Conservation (phyloP, 2,113 vertebrate genomes). For the Urocynchramus pylzowi region DNA sequence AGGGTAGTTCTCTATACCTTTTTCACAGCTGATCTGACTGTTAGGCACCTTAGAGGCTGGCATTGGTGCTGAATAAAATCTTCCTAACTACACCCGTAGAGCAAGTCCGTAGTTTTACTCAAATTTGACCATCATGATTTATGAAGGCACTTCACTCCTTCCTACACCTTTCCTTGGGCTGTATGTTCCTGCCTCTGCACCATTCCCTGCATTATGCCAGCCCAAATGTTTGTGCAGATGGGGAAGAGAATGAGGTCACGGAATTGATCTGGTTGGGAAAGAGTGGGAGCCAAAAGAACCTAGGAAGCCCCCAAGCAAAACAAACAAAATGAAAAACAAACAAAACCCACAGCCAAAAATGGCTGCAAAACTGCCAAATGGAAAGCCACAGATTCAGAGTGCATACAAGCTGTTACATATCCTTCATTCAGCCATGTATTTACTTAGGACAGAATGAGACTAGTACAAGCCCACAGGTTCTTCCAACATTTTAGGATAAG, state of each 20-base stretch:
- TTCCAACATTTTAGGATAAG: not conserved
- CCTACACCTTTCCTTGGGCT: not conserved
- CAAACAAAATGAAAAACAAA: slow-evolving; percentile 19
- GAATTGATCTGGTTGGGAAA: not conserved
- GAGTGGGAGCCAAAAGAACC: slow-evolving; percentile 28
- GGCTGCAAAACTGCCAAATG: slow-evolving; percentile 24
- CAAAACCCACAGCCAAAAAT: slow-evolving; percentile 4
- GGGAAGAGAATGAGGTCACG: not conserved
- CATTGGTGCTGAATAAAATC: not conserved
- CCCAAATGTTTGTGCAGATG: slow-evolving; percentile 50
- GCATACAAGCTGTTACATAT: not conserved
- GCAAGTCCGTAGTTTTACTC: not conserved
- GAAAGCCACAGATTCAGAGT: not conserved
- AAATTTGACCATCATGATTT: not conserved
- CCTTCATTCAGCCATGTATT: not conserved
- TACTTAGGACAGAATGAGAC: not conserved
- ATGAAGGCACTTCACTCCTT: not conserved
- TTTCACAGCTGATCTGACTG: not conserved
- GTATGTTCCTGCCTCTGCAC: not conserved
- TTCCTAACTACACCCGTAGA: not conserved
- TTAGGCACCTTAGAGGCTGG: not conserved
- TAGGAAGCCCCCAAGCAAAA: slow-evolving; percentile 29
- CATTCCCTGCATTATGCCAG: not conserved
- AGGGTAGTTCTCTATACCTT: not conserved
- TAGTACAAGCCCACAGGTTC: not conserved